Conservation (phyloP, 2,888 invertebrate species). For the Drosophila niveifrons region DNA sequence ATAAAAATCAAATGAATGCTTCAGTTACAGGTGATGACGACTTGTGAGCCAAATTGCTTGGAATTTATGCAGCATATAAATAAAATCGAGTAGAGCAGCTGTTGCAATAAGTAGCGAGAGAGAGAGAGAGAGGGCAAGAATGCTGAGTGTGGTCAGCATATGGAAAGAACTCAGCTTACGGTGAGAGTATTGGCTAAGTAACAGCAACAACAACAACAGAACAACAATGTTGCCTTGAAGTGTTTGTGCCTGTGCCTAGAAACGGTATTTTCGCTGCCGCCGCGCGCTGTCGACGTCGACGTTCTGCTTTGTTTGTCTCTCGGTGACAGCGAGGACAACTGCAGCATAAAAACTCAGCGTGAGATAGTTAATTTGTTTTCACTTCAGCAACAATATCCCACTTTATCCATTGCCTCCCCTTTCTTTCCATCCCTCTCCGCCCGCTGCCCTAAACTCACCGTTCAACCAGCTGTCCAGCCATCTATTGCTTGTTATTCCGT, state of each 20-base stretch:
- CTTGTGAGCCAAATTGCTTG: not conserved
- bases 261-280: slow-evolving; percentile 9
- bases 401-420: slow-evolving; percentile 36
- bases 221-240: slow-evolving; percentile 41
- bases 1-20: slow-evolving; percentile 5
- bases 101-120: not conserved
- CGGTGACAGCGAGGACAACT: slow-evolving; percentile 56
- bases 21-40: not conserved
- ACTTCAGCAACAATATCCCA: slow-evolving; percentile 75
- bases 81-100: not conserved
- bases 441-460: not conserved
- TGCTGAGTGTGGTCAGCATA: not conserved
- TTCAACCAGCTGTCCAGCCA: slow-evolving; percentile 8
- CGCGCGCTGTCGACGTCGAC: slow-evolving; percentile 5
- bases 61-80: slow-evolving; percentile 7
- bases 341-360: slow-evolving; percentile 76
- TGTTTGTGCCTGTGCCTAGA: slow-evolving; percentile 63
- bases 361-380: slow-evolving; percentile 81
- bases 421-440: not conserved
- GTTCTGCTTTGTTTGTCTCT: slow-evolving; percentile 45
- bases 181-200: slow-evolving; percentile 30
- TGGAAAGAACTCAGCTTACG: not conserved
- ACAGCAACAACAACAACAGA: no score
- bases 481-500: slow-evolving; percentile 8
- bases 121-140: not conserved